Evolutionary conservation across 2,797 vertebrate species (phyloP), one percentile per base, ranked within the genome.

Genomic region (Gallinago nigripennis): DNA sequence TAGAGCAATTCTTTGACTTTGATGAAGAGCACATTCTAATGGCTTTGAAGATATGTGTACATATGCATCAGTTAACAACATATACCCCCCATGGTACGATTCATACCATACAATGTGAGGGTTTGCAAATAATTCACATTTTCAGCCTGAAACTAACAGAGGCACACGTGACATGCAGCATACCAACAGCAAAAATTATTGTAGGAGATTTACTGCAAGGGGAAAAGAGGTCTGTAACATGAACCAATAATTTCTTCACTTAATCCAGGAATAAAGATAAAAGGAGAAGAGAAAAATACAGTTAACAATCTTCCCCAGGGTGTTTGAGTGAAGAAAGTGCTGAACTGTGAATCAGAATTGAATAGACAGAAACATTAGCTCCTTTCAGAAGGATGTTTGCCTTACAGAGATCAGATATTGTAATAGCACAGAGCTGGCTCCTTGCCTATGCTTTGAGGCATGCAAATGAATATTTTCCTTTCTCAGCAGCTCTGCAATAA

Each of bases 391-490:
- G 75, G 85, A 66, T 86, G 81, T 88, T 95, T 96, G 86, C 88
- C 75, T 96, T 90, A 93, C 60, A 85, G 83, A 95, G 95, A 95
- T 95, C 96, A 95, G 94, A 80, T 94, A 94, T 53, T 93, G 86
- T 94, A 96, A 90, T 77, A 95, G 86, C 86, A 93, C 56, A 31
- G 53, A 73, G 75, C 86, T 95, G 92, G 90, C 82, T 88, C 64
- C 28, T 86, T 93, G 91, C 90, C 91, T 88, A 51, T 88, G 64
- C 86, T 94, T 86, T 94, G 83, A 88, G 90, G 75, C 60, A 82
- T 71, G 85, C 81, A 94, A 94, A 96, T 88, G 28, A 94, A 15
- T 82, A 35, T 84, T 92, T 96, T 82, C 71, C 68, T 94, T 91
- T 96, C 65, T 85, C 65, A 78, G 76, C 46, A 92, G 33, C 45